phyloP scores from a whole-genome alignment of 1,140 invertebrate genomes.

The Orussus abietinus region DNA sequence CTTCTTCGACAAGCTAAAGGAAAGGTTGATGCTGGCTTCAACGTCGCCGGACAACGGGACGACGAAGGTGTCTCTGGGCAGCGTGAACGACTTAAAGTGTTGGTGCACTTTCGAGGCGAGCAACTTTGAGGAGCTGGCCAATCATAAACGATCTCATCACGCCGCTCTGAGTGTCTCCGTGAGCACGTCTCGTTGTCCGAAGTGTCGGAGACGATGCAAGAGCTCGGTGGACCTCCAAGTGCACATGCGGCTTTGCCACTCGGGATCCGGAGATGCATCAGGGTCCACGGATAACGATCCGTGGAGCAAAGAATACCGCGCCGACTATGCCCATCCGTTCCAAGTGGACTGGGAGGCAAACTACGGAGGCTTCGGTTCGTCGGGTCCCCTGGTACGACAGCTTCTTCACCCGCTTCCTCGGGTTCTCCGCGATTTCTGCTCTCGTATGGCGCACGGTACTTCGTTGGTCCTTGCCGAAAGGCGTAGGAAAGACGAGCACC shows the following conservation, averaged over 20 bases:
- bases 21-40: constrained; percentile 61
- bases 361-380: constrained; percentile 35
- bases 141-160: constrained; percentile 45
- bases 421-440: no score
- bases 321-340: constrained; percentile 41
- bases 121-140: constrained; percentile 38
- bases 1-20: constrained; percentile 79
- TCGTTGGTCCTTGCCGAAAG: no score
- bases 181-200: constrained; percentile 77
- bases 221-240: constrained; percentile 70
- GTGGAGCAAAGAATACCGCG: constrained; percentile 43
- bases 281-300: no score
- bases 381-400: constrained; percentile 39
- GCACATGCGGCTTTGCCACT: constrained; percentile 68
- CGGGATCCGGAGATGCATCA: no score
- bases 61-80: constrained; percentile 47
- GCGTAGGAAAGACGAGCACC: no score
- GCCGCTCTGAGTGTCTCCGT: constrained; percentile 50
- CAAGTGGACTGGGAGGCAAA: constrained; percentile 42
- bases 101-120: constrained; percentile 50
- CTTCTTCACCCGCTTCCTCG: no score
- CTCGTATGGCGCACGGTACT: no score
- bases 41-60: constrained; percentile 49
- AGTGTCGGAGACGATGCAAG: constrained; percentile 80
- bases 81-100: constrained; percentile 42